These are phyloP conservation scores for Drosophila dives DNA, from an alignment of 2,888 invertebrate genomes.

Conservation along the genomic window DNA sequence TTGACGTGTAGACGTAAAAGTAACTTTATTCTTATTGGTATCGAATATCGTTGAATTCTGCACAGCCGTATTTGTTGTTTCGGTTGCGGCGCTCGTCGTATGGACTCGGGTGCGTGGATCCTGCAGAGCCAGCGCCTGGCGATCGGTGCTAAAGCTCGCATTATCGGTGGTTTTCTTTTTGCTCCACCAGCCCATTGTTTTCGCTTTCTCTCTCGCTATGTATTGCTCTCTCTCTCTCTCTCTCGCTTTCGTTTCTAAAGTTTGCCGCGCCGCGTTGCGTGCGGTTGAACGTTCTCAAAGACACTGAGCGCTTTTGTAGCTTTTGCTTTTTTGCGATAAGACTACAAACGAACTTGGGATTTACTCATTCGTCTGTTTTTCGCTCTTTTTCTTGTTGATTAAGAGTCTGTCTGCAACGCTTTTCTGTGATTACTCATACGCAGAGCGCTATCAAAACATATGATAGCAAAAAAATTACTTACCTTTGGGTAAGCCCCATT, in stretches of 20 bases:
- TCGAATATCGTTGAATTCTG: constrained; percentile 79
- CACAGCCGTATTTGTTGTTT: constrained; percentile 77
- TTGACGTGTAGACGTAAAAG: constrained; percentile 70
- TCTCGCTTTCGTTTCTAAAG: background rate
- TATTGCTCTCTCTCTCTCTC: too few species aligned
- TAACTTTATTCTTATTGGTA: constrained; percentile 72
- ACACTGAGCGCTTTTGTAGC: constrained; percentile 32
- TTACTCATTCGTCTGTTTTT: constrained; percentile 13
- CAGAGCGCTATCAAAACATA: constrained; percentile 10
- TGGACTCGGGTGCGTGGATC: constrained; percentile 77
- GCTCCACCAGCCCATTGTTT: constrained; percentile 33
- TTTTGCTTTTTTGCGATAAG: constrained; percentile 22
- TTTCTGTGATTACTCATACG: constrained; percentile 50
- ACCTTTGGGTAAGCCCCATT: constrained; percentile 25
- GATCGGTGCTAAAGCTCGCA: constrained; percentile 3
- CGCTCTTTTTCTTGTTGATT: background rate
- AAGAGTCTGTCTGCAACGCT: constrained; percentile 6
- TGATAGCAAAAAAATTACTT: constrained; percentile 2
- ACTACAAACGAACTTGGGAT: background rate
- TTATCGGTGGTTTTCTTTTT: constrained; percentile 44
- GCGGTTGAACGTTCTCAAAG: constrained; percentile 12
- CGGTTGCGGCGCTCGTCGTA: constrained; percentile 78
- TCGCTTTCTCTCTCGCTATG: background rate
- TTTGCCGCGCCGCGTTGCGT: constrained; percentile 9
- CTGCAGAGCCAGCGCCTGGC: constrained; percentile 65